phyloP scores from a whole-genome alignment of 2,888 invertebrate species.

The Eupithecia vulgata region DNA sequence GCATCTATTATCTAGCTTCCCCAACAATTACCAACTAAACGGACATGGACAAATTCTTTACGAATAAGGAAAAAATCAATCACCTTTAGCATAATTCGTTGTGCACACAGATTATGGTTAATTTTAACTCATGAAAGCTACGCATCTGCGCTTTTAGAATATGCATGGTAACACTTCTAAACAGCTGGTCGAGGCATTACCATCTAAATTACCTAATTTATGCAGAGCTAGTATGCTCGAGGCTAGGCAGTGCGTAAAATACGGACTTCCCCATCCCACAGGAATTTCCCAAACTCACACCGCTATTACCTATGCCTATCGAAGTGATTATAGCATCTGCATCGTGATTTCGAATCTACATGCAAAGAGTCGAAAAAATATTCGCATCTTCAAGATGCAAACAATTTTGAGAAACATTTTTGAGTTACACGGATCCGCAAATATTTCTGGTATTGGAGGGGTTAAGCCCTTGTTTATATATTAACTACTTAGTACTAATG shows the following conservation, averaged over 20 bases:
- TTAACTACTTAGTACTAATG: too few relatives aligned
- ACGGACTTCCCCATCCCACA: slow-evolving; percentile 43
- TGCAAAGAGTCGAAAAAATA: background rate
- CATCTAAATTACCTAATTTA: slow-evolving; percentile 50
- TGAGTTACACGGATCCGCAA: background rate
- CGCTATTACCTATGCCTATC: slow-evolving; percentile 21
- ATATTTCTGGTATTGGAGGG: background rate
- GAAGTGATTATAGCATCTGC: background rate
- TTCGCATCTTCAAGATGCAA: background rate
- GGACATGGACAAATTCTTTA: background rate
- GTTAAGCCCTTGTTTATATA: background rate
- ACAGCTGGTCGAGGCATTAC: slow-evolving; percentile 48
- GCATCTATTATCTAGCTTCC: background rate
- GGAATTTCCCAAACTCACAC: slow-evolving; percentile 31
- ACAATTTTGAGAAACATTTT: too few relatives aligned
- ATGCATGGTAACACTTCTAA: slow-evolving; percentile 47
- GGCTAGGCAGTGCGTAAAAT: slow-evolving; percentile 37
- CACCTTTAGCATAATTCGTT: background rate
- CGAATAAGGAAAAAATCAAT: background rate
- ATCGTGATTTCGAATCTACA: background rate
- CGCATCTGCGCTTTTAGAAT: slow-evolving; percentile 40
- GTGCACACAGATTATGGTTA: slow-evolving; percentile 1
- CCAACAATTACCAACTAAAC: background rate
- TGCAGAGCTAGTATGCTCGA: slow-evolving; percentile 43
- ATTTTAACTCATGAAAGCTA: slow-evolving; percentile 14